phyloP scores from a whole-genome alignment of 2,113 vertebrate species.

The Loxodonta africana region DNA sequence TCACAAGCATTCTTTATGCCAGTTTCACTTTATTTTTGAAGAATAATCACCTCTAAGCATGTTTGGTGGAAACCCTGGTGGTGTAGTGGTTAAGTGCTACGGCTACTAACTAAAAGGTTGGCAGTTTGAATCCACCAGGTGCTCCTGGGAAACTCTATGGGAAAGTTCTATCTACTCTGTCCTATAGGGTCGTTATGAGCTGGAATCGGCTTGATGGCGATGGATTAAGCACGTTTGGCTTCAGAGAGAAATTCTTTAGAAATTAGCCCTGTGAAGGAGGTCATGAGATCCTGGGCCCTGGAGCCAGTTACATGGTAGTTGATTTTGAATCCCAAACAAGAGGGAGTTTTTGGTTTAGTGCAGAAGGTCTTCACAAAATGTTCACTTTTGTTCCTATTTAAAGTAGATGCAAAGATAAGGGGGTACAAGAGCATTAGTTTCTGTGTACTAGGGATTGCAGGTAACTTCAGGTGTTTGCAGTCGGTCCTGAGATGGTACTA shows the following conservation, averaged over 20 bases:
- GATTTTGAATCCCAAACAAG: neutral
- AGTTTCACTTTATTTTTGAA: constrained; percentile 76
- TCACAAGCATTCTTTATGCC: neutral
- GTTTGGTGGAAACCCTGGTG: neutral
- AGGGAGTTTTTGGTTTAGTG: neutral
- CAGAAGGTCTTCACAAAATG: neutral
- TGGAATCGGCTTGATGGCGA: too few species aligned
- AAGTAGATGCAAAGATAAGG: neutral
- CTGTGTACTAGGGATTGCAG: neutral
- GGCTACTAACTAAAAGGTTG: too few species aligned
- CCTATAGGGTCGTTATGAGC: too few species aligned
- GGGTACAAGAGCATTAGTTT: neutral
- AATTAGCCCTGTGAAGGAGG: constrained; percentile 78
- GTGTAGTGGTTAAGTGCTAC: too few species aligned
- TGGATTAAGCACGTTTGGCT: constrained; percentile 41
- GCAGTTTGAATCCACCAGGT: too few species aligned
- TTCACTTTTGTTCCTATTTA: neutral
- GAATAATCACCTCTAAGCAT: constrained; percentile 68
- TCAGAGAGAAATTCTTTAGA: constrained; percentile 83
- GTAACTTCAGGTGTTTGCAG: neutral
- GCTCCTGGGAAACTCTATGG: too few species aligned
- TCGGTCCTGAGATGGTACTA: neutral
- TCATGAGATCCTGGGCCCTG: constrained; percentile 68
- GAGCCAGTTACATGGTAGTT: neutral
- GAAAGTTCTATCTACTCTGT: too few species aligned